A percentile compares a stretch with the other conserved stretches of the same genome.
phyloP scores from a whole-genome alignment of 2,113 vertebrate genomes.

The Mystacornis crossleyi region DNA sequence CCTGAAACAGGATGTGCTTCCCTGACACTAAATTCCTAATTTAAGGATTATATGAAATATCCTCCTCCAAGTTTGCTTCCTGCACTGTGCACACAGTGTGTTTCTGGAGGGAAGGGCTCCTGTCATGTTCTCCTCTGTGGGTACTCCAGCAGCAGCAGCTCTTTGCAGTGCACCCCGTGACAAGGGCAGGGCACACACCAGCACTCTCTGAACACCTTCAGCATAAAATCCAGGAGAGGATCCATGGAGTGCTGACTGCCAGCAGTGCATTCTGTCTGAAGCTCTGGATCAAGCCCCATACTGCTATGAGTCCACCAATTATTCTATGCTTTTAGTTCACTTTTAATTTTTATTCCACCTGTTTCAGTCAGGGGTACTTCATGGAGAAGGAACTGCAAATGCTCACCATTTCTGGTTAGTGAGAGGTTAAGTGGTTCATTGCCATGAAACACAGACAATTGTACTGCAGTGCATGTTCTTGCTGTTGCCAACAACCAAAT shows the following conservation, averaged over 20 bases:
- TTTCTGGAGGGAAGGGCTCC: neutral
- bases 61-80: neutral
- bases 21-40: neutral
- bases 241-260: neutral
- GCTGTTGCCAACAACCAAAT: neutral
- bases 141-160: neutral
- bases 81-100: neutral
- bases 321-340: neutral
- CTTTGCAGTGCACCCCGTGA: fast-evolving
- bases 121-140: fast-evolving
- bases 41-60: neutral
- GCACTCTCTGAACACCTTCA: fast-evolving
- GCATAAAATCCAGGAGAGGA: neutral
- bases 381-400: neutral
- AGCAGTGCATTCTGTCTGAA: neutral
- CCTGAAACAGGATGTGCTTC: fast-evolving
- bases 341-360: neutral
- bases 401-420: neutral
- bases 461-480: neutral
- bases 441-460: fast-evolving
- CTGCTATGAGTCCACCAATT: fast-evolving
- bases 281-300: neutral
- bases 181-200: neutral
- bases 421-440: neutral
- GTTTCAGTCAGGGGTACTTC: neutral